phyloP scores from a whole-genome alignment of 2,888 invertebrate genomes.

The Oegoconia quadripuncta region DNA sequence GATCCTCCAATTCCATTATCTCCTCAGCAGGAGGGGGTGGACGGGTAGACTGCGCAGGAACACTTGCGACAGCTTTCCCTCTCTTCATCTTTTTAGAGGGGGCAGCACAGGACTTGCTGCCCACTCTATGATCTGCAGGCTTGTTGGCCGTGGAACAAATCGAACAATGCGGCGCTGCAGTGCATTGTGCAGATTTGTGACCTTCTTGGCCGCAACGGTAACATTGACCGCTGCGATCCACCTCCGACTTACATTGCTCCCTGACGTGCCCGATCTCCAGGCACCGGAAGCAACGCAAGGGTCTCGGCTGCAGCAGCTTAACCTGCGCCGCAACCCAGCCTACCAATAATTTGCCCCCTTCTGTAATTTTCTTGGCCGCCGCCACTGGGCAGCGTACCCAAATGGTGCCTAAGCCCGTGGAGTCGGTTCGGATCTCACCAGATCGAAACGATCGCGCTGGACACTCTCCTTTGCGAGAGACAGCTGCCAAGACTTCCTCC shows the following conservation, averaged over 20 bases:
- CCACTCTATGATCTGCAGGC: constrained; percentile 11
- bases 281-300: constrained; percentile 19
- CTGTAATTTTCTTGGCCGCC: constrained; percentile 14
- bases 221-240: constrained; percentile 10
- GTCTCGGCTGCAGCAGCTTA: constrained; percentile 1
- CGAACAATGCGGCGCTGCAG: constrained; percentile 11
- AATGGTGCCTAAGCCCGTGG: not conserved
- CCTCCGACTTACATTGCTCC: constrained; percentile 1
- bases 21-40: too few relatives aligned
- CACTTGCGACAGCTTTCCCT: not conserved
- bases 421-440: not conserved
- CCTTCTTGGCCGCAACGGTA: constrained; percentile 19
- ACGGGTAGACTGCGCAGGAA: too few relatives aligned
- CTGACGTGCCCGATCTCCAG: constrained; percentile 12
- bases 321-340: constrained; percentile 19
- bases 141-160: constrained; percentile 11
- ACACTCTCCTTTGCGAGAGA: constrained; percentile 12
- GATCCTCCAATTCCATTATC: too few relatives aligned
- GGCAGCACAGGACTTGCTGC: constrained; percentile 5
- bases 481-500: constrained; percentile 8
- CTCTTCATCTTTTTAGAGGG: not conserved
- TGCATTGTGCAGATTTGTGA: constrained; percentile 14
- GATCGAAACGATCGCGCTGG: not conserved
- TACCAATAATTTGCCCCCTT: constrained; percentile 11
- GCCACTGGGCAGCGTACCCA: constrained; percentile 13